Base-by-base conservation (phyloP, 2,888 invertebrate genomes). In the Ctenicera cuprea region DNA sequence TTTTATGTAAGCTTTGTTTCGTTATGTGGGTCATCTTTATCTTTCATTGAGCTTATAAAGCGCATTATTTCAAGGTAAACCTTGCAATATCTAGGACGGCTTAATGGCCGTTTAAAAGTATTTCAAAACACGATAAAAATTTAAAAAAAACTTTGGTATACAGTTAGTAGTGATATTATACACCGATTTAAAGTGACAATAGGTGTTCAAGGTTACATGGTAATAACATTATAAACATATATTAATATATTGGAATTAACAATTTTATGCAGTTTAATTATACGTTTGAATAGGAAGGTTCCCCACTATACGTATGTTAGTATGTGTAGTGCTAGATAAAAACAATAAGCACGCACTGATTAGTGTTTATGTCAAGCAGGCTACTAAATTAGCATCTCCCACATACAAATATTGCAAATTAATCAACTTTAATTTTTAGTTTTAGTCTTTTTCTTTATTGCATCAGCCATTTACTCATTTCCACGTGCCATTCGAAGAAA, bases 21-120 rank as follows among this genome's bases (percentile, higher is more conserved):
- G 16, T 22, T 70, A 54, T 65, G 33, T 70, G 38, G 70, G 70
- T 70, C 70, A 70, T 70, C 54, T 22, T 26, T 54, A 54, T 61
- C 26, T 18, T 50, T 48, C 33, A 26, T 38, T 8, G 26, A 70
- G 54, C 43, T 70, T 70, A 38, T 16, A 69, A 37, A 62, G 14
- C 14, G 4, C 45, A 9, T 16, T 26, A 45, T 26, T 43, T 54
- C 70, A 70, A 70, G 70, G 70, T 54, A 37, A 70, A 54, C 38
- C 11, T 54, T 63, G 67, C 54, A 57, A 57, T 70, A 41, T 22
- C 54, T 52, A 41, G 52, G 38, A 54, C 52, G 43, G 14, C 59
- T 61, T 69, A 37, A 61, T 62, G 8, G 48, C 61, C 50, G 14
- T 45, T 48, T 14, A 22, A 14, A 43, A 52, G 54, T 54, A 63